These are phyloP conservation scores for Lasioglossum figueresi DNA, from an alignment of 2,888 invertebrate genomes.

Conservation along the genomic window DNA sequence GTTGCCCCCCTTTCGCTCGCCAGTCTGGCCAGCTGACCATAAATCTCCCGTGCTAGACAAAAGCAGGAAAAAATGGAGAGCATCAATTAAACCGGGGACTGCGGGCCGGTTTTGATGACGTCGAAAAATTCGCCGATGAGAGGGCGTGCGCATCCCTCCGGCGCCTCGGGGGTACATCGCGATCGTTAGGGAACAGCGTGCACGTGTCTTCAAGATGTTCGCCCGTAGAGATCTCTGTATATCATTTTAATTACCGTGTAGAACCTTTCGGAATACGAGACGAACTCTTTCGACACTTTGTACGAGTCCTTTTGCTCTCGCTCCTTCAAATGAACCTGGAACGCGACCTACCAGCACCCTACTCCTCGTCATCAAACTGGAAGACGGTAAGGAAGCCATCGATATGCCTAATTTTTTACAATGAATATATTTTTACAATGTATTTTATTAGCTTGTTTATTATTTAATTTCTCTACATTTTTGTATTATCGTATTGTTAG, in stretches of 20 bases:
- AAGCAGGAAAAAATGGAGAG: conserved; percentile 76
- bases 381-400: too few relatives aligned
- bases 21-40: conserved; percentile 69
- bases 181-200: conserved; percentile 57
- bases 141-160: conserved; percentile 46
- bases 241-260: conserved; percentile 52
- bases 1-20: conserved; percentile 47
- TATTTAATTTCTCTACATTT: too few relatives aligned
- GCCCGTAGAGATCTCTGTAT: conserved; percentile 35
- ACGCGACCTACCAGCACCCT: neutral
- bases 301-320: neutral
- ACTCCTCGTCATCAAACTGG: neutral
- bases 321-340: neutral
- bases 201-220: conserved; percentile 68
- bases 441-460: neutral
- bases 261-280: conserved; percentile 6
- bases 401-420: neutral
- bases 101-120: conserved; percentile 62
- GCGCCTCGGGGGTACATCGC: conserved; percentile 44
- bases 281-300: conserved; percentile 33
- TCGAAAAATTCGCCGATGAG: conserved; percentile 68
- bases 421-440: neutral
- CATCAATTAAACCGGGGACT: conserved; percentile 76
- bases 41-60: conserved; percentile 80
- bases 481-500: neutral